These are phyloP conservation scores for Thymallus thymallus DNA, from an alignment of 2,113 vertebrate species.

Conservation along the genomic window DNA sequence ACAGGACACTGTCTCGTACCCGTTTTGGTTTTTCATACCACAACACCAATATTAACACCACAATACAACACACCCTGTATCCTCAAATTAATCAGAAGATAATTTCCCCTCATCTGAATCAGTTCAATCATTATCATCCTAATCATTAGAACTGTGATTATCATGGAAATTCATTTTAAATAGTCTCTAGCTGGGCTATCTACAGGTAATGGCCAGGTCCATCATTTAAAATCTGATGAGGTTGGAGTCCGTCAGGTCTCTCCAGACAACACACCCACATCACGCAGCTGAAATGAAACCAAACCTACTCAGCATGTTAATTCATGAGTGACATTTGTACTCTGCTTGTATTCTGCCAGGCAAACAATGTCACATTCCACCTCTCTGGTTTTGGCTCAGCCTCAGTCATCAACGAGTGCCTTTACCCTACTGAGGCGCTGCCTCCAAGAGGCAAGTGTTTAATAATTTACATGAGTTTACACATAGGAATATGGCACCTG, in stretches of 20 bases:
- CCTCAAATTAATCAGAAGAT: not conserved
- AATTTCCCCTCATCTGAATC: not conserved
- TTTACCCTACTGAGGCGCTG: conserved; percentile 18
- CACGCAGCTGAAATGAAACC: conserved; percentile 27
- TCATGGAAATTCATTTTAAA: conserved; percentile 1
- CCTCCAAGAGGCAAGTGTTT: conserved; percentile 28
- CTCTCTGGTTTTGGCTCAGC: not conserved
- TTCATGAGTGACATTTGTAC: conserved; percentile 33
- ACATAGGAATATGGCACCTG: conserved; percentile 26
- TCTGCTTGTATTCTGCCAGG: conserved; percentile 27
- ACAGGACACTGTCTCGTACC: conserved; percentile 39
- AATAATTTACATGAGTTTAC: conserved; percentile 29
- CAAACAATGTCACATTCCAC: conserved; percentile 34
- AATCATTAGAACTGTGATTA: not conserved
- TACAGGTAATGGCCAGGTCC: not conserved
- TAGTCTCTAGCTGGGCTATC: not conserved
- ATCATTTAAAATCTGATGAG: conserved; percentile 4
- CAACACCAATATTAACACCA: conserved; percentile 55
- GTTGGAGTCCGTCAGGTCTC: conserved; percentile 1
- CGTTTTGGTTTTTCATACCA: conserved; percentile 4
- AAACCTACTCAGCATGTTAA: conserved; percentile 9
- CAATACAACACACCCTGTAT: conserved; percentile 35
- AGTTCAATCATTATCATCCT: conserved; percentile 2
- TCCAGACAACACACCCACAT: conserved; percentile 32
- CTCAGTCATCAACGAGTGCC: not conserved